A percentile compares a stretch with the other conserved stretches of the same genome.
Conservation (phyloP, 92 coral and sea anemone species). For the Actinostola sp. region DNA sequence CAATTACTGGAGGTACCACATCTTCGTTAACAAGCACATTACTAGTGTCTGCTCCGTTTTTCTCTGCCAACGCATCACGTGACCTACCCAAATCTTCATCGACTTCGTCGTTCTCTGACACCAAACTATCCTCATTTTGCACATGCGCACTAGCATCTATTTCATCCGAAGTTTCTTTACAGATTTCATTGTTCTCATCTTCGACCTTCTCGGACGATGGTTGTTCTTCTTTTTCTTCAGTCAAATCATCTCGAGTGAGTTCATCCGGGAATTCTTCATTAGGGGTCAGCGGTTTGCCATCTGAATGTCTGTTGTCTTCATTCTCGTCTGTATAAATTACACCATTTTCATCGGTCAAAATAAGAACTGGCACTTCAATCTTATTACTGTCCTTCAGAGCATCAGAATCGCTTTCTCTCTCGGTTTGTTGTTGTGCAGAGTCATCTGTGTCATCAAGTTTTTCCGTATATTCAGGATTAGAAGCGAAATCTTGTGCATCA, state of each 20-base stretch:
- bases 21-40: neutral
- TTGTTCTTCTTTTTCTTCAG: neutral
- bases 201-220: neutral
- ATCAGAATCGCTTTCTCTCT: neutral
- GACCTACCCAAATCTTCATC: neutral
- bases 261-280: neutral
- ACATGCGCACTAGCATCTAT: conserved; percentile 26
- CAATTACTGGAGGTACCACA: too few species aligned
- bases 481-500: conserved; percentile 57
- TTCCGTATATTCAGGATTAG: conserved; percentile 71
- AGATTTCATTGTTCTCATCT: conserved; percentile 6
- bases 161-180: conserved; percentile 19
- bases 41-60: neutral
- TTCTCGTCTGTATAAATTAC: conserved; percentile 17
- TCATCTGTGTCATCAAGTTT: neutral
- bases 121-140: too few species aligned
- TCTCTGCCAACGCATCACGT: neutral
- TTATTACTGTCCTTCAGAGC: conserved; percentile 3
- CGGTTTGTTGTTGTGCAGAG: neutral
- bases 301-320: neutral
- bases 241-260: conserved; percentile 1
- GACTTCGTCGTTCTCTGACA: conserved; percentile 5
- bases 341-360: conserved; percentile 82
- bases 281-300: conserved; percentile 26
- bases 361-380: conserved; percentile 58